Percentiles rank a stretch among this genome's conserved stretches.
These are phyloP conservation scores for Gari tellinella DNA, from an alignment of 2,888 invertebrate genomes.

Conservation along the genomic window DNA sequence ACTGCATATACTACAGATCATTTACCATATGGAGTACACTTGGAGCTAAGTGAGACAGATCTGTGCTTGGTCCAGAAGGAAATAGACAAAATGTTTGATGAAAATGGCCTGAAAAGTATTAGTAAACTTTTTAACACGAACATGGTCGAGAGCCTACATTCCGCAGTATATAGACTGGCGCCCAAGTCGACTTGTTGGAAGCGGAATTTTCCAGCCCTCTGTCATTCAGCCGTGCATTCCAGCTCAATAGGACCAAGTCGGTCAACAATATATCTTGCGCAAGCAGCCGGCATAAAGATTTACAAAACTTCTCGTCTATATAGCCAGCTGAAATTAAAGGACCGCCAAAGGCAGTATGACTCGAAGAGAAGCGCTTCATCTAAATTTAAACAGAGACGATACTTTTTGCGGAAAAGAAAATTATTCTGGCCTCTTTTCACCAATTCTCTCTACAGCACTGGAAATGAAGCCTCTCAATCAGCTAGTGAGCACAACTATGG, in stretches of 20 bases:
- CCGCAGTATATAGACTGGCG: not conserved
- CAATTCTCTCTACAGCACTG: not conserved
- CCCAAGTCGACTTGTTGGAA: too few relatives aligned
- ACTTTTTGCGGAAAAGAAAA: too few relatives aligned
- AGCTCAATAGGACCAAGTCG: not conserved
- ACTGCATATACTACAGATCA: constrained; percentile 1
- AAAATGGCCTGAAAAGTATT: not conserved
- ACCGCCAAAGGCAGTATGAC: too few relatives aligned
- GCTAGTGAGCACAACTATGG: constrained; percentile 1
- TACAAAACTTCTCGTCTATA: too few relatives aligned
- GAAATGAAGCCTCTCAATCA: constrained; percentile 1
- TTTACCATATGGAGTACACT: constrained; percentile 7
- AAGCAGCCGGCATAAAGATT: too few relatives aligned
- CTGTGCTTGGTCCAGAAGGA: too few relatives aligned
- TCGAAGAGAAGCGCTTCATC: too few relatives aligned
- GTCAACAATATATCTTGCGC: not conserved
- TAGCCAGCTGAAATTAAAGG: too few relatives aligned
- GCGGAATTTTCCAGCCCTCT: not conserved
- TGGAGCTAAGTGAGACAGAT: too few relatives aligned
- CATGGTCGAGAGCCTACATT: too few relatives aligned
- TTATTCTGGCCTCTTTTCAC: not conserved
- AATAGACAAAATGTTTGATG: constrained; percentile 4
- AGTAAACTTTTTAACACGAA: constrained; percentile 1
- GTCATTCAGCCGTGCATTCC: constrained; percentile 1
- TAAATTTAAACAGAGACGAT: too few relatives aligned